Evolutionary conservation across 2,113 vertebrate species (phyloP).

Genomic region (Scartelaos histophorus): DNA sequence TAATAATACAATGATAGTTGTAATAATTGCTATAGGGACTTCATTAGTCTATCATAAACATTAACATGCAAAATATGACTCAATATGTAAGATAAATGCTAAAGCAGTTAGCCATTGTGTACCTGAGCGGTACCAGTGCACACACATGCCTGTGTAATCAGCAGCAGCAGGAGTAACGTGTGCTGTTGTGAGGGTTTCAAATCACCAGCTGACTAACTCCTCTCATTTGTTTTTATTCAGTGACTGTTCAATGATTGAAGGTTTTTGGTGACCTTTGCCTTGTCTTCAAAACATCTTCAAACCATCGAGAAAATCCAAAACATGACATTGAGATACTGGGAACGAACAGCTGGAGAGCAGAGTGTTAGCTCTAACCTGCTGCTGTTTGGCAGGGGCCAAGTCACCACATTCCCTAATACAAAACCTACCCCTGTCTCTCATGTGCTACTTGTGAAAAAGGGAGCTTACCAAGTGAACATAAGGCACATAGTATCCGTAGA

Average conservation of each 20-base stretch:
- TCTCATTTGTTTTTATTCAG: conserved; percentile 24
- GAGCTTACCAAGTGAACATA: conserved; percentile 95
- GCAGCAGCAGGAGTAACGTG: too few relatives aligned
- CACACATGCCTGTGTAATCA: too few relatives aligned
- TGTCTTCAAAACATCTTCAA: neutral
- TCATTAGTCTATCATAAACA: too few relatives aligned
- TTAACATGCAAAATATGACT: too few relatives aligned
- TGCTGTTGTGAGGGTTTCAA: neutral
- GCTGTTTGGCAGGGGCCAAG: conserved; percentile 12
- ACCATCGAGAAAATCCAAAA: conserved; percentile 31
- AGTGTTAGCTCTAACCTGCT: conserved; percentile 15
- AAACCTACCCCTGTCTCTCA: neutral
- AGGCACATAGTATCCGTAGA: conserved; percentile 97
- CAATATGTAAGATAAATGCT: too few relatives aligned
- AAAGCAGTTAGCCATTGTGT: too few relatives aligned
- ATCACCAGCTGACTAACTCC: neutral
- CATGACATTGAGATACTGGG: conserved; percentile 23
- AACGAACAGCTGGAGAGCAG: conserved; percentile 29
- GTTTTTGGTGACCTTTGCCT: conserved; percentile 17
- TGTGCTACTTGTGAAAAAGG: neutral
- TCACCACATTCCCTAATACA: neutral
- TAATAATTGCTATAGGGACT: too few relatives aligned
- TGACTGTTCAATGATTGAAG: conserved; percentile 33
- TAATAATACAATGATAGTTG: too few relatives aligned
- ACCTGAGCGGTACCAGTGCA: too few relatives aligned